Evolutionary conservation across 2,113 vertebrate species (phyloP).

Genomic region (Loxodonta africana): DNA sequence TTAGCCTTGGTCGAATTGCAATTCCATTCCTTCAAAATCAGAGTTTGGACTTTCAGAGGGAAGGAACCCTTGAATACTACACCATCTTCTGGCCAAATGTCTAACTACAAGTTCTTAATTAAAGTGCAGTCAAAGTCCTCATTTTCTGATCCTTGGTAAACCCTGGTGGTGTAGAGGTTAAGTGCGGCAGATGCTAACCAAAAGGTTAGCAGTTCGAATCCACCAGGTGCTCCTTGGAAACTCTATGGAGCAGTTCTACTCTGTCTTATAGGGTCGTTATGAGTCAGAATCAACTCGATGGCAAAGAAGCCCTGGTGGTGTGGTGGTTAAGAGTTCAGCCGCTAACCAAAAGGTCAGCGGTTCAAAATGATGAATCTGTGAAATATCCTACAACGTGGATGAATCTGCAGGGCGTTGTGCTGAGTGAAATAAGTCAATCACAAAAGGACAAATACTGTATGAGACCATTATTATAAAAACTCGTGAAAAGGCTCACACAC

Average conservation of each 20-base stretch:
- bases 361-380: background rate
- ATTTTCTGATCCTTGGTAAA: background rate
- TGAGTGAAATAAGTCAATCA: too few species aligned
- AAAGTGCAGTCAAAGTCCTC: background rate
- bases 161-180: background rate
- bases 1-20: slow-evolving; percentile 6
- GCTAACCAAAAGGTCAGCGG: background rate
- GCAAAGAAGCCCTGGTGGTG: too few species aligned
- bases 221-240: too few species aligned
- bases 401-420: too few species aligned
- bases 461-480: too few species aligned
- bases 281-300: too few species aligned
- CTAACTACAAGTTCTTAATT: slow-evolving; percentile 82
- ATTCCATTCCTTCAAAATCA: slow-evolving; percentile 8
- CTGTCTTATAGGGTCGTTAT: too few species aligned
- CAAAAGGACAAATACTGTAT: too few species aligned
- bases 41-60: background rate
- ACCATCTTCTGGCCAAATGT: slow-evolving; percentile 89
- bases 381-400: too few species aligned
- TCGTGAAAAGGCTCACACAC: too few species aligned
- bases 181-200: background rate
- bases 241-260: too few species aligned
- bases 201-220: background rate
- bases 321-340: background rate
- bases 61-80: slow-evolving; percentile 87